A percentile compares a stretch with the other conserved stretches of the same genome.
phyloP scores from a whole-genome alignment of 1,140 invertebrate genomes.

The Bombus superbus region DNA sequence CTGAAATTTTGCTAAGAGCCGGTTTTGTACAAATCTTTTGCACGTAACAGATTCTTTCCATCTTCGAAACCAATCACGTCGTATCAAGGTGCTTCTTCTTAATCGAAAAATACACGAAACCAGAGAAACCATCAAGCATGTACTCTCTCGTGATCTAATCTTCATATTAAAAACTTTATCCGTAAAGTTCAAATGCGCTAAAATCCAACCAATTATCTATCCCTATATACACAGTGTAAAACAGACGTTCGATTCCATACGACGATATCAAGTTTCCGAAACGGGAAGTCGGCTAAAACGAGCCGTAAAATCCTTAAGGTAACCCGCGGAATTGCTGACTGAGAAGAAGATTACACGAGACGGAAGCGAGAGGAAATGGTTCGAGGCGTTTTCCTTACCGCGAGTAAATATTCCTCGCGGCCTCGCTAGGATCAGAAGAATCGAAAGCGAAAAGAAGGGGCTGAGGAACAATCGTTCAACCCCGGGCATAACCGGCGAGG shows the following conservation, averaged over 20 bases:
- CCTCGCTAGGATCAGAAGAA: not conserved
- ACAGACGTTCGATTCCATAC: not conserved
- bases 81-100: too few relatives aligned
- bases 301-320: not conserved
- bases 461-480: not conserved
- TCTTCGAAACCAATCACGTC: too few relatives aligned
- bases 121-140: too few relatives aligned
- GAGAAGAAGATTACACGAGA: constrained; percentile 3
- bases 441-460: not conserved
- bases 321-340: constrained; percentile 6
- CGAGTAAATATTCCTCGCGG: constrained; percentile 15
- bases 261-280: not conserved
- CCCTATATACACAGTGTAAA: not conserved
- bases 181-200: not conserved
- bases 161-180: not conserved
- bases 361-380: not conserved
- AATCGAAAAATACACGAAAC: too few relatives aligned
- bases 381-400: constrained; percentile 8
- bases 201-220: not conserved
- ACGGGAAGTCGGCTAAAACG: not conserved
- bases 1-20: too few relatives aligned
- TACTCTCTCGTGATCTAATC: not conserved
- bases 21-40: too few relatives aligned
- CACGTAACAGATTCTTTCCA: too few relatives aligned
- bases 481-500: constrained; percentile 1